Evolutionary conservation across 2,888 invertebrate species (phyloP), one percentile per base, ranked within the genome.

Genomic region (Brenthis daphne): DNA sequence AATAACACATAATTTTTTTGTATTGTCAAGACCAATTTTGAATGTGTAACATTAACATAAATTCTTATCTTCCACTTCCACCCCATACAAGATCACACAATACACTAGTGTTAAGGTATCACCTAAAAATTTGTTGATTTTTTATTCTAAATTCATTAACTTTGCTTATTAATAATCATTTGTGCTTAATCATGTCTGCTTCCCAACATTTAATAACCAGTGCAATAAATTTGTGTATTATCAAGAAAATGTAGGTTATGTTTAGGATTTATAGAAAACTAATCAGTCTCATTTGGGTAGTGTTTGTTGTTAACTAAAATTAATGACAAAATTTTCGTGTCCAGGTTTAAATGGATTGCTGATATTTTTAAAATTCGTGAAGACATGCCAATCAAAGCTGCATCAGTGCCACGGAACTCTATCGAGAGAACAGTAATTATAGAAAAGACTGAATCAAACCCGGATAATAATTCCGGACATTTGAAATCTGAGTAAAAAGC

Each of bases 311-410:
- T 14, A 33, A 37, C 11, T 65, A 63, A 4, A 16, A 16, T 55
- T 50, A 63, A 51, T 53, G 24, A 24, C 14, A 29, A 72, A 75
- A 77, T 76, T 82, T 82, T 79, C 75, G 70, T 43, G 37, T 82
- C 73, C 80, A 92, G 92, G 80, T 89, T 86, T 81, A 89, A 88
- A 77, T 88, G 90, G 90, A 72, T 90, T 72, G 82, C 87, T 50
- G 87, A 90, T 73, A 71, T 85, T 67, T 89, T 91, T 76, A 83
- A 80, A 64, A 71, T 84, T 51, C 81, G 80, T 48, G 89, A 89
- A 71, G 82, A 82, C 43, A 66, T 71, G 16, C 70, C 74, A 51
- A 56, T 75, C 16, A 72, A 74, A 37, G 73, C 75, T 2, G 55
- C 80, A 37, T 75, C 78, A 57, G 74, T 71, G 51, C 75, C 84